Evolutionary conservation across 2,888 invertebrate species (phyloP), one percentile per base, ranked within the genome.

Genomic region (Synergus itoensis): DNA sequence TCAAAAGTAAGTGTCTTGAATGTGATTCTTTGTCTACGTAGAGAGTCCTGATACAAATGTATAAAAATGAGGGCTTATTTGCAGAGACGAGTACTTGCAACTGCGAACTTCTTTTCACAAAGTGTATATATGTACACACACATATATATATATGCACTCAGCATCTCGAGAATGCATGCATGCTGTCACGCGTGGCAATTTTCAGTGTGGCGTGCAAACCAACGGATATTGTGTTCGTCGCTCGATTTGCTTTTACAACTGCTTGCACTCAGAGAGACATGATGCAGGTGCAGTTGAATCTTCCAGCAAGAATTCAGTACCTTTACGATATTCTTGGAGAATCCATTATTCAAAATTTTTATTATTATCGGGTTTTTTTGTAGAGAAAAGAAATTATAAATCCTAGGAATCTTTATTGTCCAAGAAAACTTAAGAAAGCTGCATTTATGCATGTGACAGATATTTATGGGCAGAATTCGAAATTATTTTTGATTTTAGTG

Each of bases 161-260:
- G 67, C 67, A 69, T 69, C 67, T 69, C 28, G 21, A 69, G 67
- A 69, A 69, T 69, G 45, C 67, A 82, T 80, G 77, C 79, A 79
- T 75, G 76, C 83, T 81, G 80, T 83, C 83, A 79, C 76, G 83
- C 82, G 79, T 84, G 65, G 84, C 84, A 83, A 85, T 85, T 84
- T 84, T 82, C 84, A 82, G 62, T 80, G 78, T 79, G 75, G 82
- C 85, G 82, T 81, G 84, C 84, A 81, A 83, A 82, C 80, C 80
- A 73, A 80, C 81, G 82, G 82, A 85, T 84, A 84, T 83, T 85
- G 82, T 83, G 81, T 83, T 78, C 45, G 67, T 69, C 80, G 73
- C 79, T 81, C 78, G 79, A 82, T 80, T 82, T 81, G 81, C 81
- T 83, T 82, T 84, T 80, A 78, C 77, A 78, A 69, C 76, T 76